A percentile compares a stretch with the other conserved stretches of the same genome.
Conservation (phyloP, 2,888 invertebrate genomes). For the Hedya salicella region DNA sequence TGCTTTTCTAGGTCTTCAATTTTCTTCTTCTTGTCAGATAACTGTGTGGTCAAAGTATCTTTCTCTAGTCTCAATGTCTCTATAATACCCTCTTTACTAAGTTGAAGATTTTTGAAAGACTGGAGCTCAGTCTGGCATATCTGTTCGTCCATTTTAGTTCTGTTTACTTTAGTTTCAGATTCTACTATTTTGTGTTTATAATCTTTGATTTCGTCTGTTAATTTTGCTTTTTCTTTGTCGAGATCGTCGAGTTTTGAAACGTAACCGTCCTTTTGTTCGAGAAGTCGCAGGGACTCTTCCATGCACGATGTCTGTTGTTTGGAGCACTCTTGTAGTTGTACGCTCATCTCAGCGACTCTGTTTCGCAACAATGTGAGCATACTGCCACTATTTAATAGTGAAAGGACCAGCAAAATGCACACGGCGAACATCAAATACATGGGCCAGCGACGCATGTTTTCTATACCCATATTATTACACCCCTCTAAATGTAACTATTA, state of each 20-base stretch:
- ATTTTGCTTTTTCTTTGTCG: conserved; percentile 66
- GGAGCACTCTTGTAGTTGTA: conserved; percentile 75
- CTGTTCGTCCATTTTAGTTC: conserved; percentile 71
- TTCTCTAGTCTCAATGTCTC: conserved; percentile 78
- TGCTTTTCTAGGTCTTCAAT: conserved; percentile 76
- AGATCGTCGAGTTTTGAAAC: conserved; percentile 69
- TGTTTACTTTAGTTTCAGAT: conserved; percentile 71
- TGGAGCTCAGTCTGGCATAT: conserved; percentile 78
- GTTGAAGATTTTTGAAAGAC: conserved; percentile 78
- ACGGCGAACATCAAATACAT: conserved; percentile 77
- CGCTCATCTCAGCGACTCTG: conserved; percentile 66
- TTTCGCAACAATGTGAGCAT: conserved; percentile 74
- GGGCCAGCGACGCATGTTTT: conserved; percentile 83
- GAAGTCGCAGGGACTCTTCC: conserved; percentile 73
- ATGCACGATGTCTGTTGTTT: conserved; percentile 74
- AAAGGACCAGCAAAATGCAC: conserved; percentile 75
- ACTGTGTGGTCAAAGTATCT: conserved; percentile 70
- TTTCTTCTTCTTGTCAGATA: conserved; percentile 71
- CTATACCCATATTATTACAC: conserved; percentile 72
- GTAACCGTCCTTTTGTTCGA: conserved; percentile 73
- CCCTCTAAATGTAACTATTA: conserved; percentile 19
- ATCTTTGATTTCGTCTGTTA: conserved; percentile 64
- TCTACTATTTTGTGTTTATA: conserved; percentile 65
- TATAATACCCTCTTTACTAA: conserved; percentile 74
- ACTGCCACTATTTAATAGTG: conserved; percentile 80